These are phyloP conservation scores for Cynopterus brachyotis DNA, from an alignment of 2,113 vertebrate species.

Conservation along the genomic window DNA sequence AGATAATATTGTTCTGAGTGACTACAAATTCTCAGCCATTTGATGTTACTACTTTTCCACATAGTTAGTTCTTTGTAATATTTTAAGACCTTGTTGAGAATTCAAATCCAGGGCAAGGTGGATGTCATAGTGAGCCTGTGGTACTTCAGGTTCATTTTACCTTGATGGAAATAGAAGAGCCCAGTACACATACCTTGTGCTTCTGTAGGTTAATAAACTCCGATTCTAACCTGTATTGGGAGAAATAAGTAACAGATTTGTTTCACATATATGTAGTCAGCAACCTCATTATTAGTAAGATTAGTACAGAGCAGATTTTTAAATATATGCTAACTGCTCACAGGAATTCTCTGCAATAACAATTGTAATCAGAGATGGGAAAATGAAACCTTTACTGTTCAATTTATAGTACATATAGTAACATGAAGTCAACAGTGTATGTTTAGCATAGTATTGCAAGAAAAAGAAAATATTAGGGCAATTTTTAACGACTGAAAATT, in stretches of 20 bases:
- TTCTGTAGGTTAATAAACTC: background rate
- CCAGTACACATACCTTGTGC: background rate
- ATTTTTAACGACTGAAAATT: slow-evolving; percentile 3
- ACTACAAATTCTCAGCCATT: background rate
- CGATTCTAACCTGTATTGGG: background rate
- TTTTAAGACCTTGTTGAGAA: background rate
- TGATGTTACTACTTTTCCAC: background rate
- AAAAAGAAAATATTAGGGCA: background rate
- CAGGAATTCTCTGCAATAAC: background rate
- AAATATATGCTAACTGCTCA: background rate
- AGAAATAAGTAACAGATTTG: background rate
- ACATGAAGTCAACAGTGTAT: background rate
- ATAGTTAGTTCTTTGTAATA: background rate
- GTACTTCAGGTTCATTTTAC: background rate
- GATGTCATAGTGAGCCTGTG: background rate
- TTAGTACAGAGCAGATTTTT: background rate
- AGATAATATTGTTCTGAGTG: slow-evolving; percentile 5
- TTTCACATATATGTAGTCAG: background rate
- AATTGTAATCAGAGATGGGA: background rate
- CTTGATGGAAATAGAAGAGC: background rate
- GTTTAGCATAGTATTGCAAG: background rate
- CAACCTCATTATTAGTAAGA: slow-evolving; percentile 7
- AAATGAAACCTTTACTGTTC: slow-evolving; percentile 14
- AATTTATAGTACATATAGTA: background rate
- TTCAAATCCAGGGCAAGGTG: background rate